phyloP scores from a whole-genome alignment of 2,113 vertebrate species.

The Proterorhinus semilunaris region DNA sequence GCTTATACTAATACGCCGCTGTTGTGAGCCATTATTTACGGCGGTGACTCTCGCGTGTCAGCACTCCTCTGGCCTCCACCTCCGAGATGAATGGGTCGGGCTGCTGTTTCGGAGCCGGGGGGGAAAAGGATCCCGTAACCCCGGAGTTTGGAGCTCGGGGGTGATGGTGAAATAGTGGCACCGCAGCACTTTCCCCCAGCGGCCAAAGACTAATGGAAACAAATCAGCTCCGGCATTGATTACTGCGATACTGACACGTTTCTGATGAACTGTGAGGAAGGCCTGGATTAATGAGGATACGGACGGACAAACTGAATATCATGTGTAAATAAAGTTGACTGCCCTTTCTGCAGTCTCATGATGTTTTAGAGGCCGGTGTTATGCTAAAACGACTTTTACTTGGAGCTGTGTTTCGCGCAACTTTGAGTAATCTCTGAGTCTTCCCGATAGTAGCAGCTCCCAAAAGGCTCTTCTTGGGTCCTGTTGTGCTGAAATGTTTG shows the following conservation, averaged over 20 bases:
- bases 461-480: too few relatives aligned
- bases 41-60: conserved; percentile 66
- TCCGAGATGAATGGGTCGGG: conserved; percentile 56
- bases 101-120: too few relatives aligned
- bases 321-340: too few relatives aligned
- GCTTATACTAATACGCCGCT: conserved; percentile 84
- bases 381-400: too few relatives aligned
- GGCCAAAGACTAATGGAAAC: background rate
- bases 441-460: too few relatives aligned
- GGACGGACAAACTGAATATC: background rate
- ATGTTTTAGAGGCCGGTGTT: too few relatives aligned
- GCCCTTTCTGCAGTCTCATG: too few relatives aligned
- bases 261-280: conserved; percentile 7
- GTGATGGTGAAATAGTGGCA: conserved; percentile 1
- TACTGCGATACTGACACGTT: conserved; percentile 1
- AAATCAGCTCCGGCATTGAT: conserved; percentile 6
- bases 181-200: background rate
- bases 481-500: too few relatives aligned
- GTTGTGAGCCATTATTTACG: conserved; percentile 70
- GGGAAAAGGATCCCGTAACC: background rate
- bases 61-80: conserved; percentile 55
- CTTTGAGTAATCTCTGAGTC: too few relatives aligned
- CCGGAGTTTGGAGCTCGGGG: conserved; percentile 3
- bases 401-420: too few relatives aligned
- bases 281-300: background rate